These are phyloP conservation scores for Cryptops parisi DNA, from an alignment of 2,888 invertebrate species.

Conservation along the genomic window DNA sequence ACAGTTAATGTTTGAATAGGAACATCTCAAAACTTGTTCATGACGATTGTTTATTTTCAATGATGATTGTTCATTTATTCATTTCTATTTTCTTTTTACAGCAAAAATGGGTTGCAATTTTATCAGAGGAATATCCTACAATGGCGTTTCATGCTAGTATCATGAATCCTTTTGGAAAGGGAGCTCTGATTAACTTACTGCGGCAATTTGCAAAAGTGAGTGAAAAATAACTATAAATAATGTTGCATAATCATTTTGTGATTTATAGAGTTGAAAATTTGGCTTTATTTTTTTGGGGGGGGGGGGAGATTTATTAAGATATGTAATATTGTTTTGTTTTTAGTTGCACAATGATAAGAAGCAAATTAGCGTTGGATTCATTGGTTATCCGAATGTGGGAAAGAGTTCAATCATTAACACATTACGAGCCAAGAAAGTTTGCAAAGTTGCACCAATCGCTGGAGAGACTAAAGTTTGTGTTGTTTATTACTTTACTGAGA, in stretches of 20 bases:
- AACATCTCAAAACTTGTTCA: no score
- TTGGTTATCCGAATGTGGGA: conserved; percentile 98
- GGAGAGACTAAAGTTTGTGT: conserved; percentile 47
- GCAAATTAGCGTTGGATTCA: conserved; percentile 96
- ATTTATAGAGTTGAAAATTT: no score
- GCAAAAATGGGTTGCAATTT: conserved; percentile 88
- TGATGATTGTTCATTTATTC: no score
- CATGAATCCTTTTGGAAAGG: conserved; percentile 96
- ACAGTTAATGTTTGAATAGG: no score
- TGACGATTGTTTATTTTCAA: no score
- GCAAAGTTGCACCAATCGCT: conserved; percentile 95
- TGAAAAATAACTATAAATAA: neutral
- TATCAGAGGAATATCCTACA: conserved; percentile 91
- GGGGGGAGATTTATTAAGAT: no score
- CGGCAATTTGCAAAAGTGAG: conserved; percentile 81
- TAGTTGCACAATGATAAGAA: conserved; percentile 83
- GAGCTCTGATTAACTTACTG: conserved; percentile 85
- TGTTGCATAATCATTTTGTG: neutral
- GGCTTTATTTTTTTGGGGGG: no score
- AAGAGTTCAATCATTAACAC: conserved; percentile 98
- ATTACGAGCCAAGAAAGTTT: conserved; percentile 88
- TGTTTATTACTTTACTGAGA: neutral
- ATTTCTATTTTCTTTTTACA: no score
- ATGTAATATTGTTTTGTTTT: no score
- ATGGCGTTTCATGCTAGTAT: conserved; percentile 98